Percentiles rank a stretch among this genome's conserved stretches.
Conservation (phyloP, 1,140 invertebrate genomes). For the Sitophilus oryzae region DNA sequence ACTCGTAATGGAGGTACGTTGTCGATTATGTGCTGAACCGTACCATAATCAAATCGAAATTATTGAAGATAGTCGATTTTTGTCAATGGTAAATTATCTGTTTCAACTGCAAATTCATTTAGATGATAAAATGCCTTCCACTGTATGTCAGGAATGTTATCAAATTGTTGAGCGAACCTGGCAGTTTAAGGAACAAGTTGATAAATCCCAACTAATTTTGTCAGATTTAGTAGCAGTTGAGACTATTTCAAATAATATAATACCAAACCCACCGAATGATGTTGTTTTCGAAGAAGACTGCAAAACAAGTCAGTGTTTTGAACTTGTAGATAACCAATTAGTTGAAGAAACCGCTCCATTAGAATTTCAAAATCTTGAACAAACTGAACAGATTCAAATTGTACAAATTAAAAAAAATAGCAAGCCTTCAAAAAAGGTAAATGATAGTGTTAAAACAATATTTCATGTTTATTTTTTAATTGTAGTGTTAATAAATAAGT, state of each 20-base stretch:
- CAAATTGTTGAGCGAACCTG: slow-evolving; percentile 38
- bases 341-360: neutral
- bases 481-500: too few relatives aligned
- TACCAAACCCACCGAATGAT: neutral
- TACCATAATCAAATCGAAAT: slow-evolving; percentile 27
- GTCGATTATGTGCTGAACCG: slow-evolving; percentile 50
- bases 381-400: neutral
- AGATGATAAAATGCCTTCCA: slow-evolving; percentile 37
- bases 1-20: slow-evolving; percentile 37
- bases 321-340: neutral
- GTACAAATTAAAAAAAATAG: neutral
- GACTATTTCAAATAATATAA: neutral
- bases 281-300: slow-evolving; percentile 3
- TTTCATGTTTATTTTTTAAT: too few relatives aligned
- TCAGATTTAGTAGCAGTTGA: slow-evolving; percentile 14
- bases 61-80: slow-evolving; percentile 31
- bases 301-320: neutral
- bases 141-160: slow-evolving; percentile 35
- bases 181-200: slow-evolving; percentile 37
- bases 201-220: slow-evolving; percentile 38
- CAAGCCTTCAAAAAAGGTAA: neutral
- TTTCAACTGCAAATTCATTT: slow-evolving; percentile 36
- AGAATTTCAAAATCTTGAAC: neutral
- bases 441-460: neutral
- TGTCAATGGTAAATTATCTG: slow-evolving; percentile 34